phyloP scores from a whole-genome alignment of 2,888 invertebrate genomes.

The Pterostichus madidus region DNA sequence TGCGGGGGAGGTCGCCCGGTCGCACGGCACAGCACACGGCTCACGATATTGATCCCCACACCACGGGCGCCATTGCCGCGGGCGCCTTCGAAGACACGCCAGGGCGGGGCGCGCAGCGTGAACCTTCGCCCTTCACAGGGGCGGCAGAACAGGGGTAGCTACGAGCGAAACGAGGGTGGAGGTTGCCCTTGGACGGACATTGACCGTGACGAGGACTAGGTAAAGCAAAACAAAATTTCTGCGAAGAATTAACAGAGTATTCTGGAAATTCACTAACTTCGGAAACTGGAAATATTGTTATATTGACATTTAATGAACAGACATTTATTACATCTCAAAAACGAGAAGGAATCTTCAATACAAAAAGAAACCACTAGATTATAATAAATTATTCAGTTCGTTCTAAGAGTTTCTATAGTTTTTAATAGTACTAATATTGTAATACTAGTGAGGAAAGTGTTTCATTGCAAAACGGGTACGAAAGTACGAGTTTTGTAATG shows the following conservation, averaged over 20 bases:
- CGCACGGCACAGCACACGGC: slow-evolving; percentile 20
- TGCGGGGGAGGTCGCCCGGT: slow-evolving; percentile 41
- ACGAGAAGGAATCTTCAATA: too few species aligned
- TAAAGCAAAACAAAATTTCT: slow-evolving; percentile 28
- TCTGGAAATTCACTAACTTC: too few species aligned
- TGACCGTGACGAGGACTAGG: slow-evolving; percentile 57
- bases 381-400: too few species aligned
- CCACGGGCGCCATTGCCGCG: slow-evolving; percentile 63
- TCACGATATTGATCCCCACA: slow-evolving; percentile 55
- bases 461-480: too few species aligned
- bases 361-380: too few species aligned
- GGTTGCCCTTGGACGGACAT: slow-evolving; percentile 59
- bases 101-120: slow-evolving; percentile 33
- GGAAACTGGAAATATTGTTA: too few species aligned
- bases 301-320: too few species aligned
- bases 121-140: slow-evolving; percentile 45
- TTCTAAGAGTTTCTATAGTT: too few species aligned
- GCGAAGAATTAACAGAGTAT: background rate
- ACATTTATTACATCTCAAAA: too few species aligned
- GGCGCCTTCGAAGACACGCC: slow-evolving; percentile 58
- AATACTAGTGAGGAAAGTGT: too few species aligned
- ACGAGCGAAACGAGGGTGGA: slow-evolving; percentile 1
- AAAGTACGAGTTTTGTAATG: too few species aligned
- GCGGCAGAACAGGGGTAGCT: background rate
- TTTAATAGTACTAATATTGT: too few species aligned